Conservation (phyloP, 2,888 invertebrate species). For the Rhingia campestris region DNA sequence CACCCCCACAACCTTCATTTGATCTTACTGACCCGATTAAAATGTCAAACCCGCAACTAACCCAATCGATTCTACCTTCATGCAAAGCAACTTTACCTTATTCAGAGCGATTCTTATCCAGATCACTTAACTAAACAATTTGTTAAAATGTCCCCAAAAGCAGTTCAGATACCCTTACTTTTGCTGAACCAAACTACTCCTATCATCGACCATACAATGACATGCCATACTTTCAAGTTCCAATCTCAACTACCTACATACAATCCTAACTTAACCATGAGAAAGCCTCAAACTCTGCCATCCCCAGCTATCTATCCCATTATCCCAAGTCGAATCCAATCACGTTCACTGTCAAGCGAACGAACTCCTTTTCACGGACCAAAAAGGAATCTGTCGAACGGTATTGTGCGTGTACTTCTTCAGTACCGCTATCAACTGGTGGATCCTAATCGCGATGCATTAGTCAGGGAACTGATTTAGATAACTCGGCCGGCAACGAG, state of each 20-base stretch:
- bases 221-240: conserved; percentile 6
- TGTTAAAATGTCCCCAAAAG: conserved; percentile 57
- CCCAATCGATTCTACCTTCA: conserved; percentile 28
- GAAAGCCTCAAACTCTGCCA: conserved; percentile 70
- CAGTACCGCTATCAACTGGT: conserved; percentile 67
- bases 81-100: conserved; percentile 31
- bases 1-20: neutral
- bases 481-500: conserved; percentile 47
- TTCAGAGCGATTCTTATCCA: conserved; percentile 56
- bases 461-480: conserved; percentile 73
- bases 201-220: conserved; percentile 10
- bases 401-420: conserved; percentile 73
- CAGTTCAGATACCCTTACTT: neutral
- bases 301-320: conserved; percentile 54
- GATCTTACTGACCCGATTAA: conserved; percentile 47
- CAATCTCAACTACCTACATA: conserved; percentile 28
- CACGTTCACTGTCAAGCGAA: conserved; percentile 60
- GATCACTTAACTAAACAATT: conserved; percentile 69
- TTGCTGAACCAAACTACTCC: conserved; percentile 4
- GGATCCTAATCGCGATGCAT: conserved; percentile 72
- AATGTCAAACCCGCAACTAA: conserved; percentile 44
- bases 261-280: conserved; percentile 45
- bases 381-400: conserved; percentile 67
- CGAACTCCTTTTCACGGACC: conserved; percentile 20
- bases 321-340: conserved; percentile 60